These are phyloP conservation scores for Tricholaema leucomelas DNA, from an alignment of 2,113 vertebrate species.

Conservation along the genomic window DNA sequence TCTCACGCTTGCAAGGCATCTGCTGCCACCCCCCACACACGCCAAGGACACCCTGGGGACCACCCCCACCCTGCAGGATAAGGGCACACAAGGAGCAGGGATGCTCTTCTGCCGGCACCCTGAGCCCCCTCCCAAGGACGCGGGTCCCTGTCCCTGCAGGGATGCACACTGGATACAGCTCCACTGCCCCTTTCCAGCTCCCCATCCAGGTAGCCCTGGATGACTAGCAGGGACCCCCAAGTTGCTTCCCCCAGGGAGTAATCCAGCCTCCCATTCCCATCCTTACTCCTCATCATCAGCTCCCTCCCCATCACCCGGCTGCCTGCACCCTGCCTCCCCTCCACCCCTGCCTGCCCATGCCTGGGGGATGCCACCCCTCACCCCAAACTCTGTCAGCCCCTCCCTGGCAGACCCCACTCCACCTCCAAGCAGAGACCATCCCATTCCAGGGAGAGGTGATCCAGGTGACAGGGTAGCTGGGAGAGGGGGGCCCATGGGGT, in stretches of 20 bases:
- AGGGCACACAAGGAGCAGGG: background rate
- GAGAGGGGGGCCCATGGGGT: background rate
- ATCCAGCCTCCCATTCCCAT: background rate
- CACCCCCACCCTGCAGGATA: background rate
- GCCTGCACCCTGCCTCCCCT: too few species aligned
- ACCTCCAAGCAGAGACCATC: background rate
- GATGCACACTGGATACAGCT: background rate
- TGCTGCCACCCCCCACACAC: background rate
- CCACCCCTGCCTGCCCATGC: background rate
- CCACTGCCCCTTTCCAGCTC: background rate
- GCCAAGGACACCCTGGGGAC: background rate
- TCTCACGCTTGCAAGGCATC: background rate
- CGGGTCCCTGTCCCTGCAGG: background rate
- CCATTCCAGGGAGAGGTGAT: background rate
- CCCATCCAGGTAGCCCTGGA: background rate
- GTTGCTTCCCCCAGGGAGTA: accelerated
- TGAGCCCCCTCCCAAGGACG: background rate
- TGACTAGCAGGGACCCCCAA: background rate
- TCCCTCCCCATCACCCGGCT: background rate
- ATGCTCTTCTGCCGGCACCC: background rate
- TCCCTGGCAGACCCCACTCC: background rate
- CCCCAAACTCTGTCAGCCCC: background rate
- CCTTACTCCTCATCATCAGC: background rate
- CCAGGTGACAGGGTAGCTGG: background rate
- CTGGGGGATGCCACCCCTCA: background rate